phyloP scores from a whole-genome alignment of 2,113 vertebrate species.

The Datnioides undecimradiatus region DNA sequence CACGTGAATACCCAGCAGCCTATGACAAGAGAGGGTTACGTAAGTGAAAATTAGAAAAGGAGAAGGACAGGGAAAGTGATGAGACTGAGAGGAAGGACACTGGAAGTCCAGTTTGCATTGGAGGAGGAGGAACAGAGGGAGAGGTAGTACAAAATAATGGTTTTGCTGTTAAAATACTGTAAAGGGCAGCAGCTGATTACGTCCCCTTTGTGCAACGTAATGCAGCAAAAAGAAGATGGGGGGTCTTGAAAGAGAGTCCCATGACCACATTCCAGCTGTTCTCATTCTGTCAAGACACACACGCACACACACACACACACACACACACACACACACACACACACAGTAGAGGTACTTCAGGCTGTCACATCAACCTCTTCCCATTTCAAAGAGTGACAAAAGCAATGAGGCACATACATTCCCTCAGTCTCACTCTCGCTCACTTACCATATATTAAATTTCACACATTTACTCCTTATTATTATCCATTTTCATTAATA shows the following conservation, averaged over 20 bases:
- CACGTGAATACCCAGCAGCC: background rate
- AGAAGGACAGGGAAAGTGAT: background rate
- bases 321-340: background rate
- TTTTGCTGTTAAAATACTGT: background rate
- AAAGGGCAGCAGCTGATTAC: constrained; percentile 7
- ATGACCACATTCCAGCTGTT: constrained; percentile 40
- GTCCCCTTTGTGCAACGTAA: constrained; percentile 4
- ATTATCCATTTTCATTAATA: background rate
- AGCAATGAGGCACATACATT: background rate
- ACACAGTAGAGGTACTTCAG: background rate
- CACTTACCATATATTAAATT: constrained; percentile 2
- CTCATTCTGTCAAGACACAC: constrained; percentile 53
- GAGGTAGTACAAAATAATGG: background rate
- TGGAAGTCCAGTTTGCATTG: background rate
- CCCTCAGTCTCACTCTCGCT: background rate
- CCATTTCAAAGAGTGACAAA: constrained; percentile 12
- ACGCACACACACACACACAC: constrained; percentile 1
- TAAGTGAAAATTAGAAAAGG: constrained; percentile 45
- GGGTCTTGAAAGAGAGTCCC: constrained; percentile 10
- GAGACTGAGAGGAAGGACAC: background rate
- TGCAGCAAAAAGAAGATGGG: background rate
- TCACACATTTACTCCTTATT: constrained; percentile 5
- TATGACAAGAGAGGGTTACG: background rate
- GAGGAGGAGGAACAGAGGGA: background rate
- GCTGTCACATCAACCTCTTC: constrained; percentile 4